These are phyloP conservation scores for Cygnus buccinator DNA, from an alignment of 2,113 vertebrate genomes.

Conservation along the genomic window DNA sequence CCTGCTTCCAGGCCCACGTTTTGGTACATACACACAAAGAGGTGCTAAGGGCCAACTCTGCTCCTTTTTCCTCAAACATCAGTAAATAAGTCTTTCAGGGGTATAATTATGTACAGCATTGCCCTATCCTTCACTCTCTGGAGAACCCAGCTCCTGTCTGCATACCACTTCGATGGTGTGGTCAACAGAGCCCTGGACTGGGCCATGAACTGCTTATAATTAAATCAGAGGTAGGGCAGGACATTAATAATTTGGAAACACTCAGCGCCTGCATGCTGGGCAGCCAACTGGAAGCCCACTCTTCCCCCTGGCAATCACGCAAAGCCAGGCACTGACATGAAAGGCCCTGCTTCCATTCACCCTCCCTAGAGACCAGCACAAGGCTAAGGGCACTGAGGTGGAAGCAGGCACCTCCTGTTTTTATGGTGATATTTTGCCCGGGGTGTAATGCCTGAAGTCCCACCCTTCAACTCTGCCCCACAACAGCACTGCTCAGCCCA, in stretches of 20 bases:
- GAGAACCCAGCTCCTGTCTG: not conserved
- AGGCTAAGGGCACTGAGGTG: fast-evolving
- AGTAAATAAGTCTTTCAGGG: not conserved
- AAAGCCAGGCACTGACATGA: no score
- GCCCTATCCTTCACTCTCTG: not conserved
- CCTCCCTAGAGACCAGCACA: fast-evolving
- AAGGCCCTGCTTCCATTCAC: not conserved
- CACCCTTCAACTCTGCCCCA: fast-evolving
- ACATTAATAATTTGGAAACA: not conserved
- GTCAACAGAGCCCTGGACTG: not conserved
- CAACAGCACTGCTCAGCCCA: not conserved
- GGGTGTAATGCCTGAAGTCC: not conserved
- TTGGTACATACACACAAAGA: not conserved
- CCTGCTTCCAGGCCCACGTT: not conserved
- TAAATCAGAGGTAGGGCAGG: constrained; percentile 1
- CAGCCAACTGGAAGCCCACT: not conserved
- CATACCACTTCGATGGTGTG: not conserved
- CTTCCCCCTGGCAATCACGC: not conserved
- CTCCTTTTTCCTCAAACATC: not conserved
- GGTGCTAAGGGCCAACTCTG: not conserved
- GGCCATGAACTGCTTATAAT: constrained; percentile 22
- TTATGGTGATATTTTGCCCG: not conserved
- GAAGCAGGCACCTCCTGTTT: not conserved
- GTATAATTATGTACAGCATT: not conserved
- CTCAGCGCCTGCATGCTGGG: not conserved